Base-by-base conservation (phyloP, 2,113 vertebrate species). In the Galbula dea region DNA sequence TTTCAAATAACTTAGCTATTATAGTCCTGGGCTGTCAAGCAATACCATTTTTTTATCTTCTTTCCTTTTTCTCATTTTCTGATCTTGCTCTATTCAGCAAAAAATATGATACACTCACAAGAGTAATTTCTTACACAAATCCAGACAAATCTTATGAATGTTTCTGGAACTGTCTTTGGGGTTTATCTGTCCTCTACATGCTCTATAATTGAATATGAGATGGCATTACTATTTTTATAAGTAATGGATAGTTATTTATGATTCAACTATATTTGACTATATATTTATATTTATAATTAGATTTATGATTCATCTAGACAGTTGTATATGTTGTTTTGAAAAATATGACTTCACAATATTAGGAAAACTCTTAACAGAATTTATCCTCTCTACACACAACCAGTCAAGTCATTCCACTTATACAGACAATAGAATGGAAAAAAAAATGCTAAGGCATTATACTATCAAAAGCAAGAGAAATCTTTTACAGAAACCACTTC, bases 401-500 rank as follows among this genome's bases (percentile, higher is more conserved):
- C 21, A 69, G 10, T 19, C 62, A 92, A 78, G 37, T 41, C 3
- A 57, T 76, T 93, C 34, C 74, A 87, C 49, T 79, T 84, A 65
- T 7, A 63, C 7, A 78, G 21, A 90, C 26, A 59, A 37, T 43
- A 79, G 8, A 21, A 51, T 0, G 1, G 18, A 4, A 12, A 77
- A 83, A 78, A 78, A 88, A 83, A 65, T 21, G 1, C 39, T 69
- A 68, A 12, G 7, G 22, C 39, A 58, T 54, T 81, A 62, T 86
- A 83, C 43, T 75, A 69, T 15, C 19, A 94, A 92, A 90, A 86
- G 30, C 29, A 86, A 86, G 37, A 12, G 82, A 94, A 95, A 88
- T 72, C 7, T 66, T 48, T 67, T 88, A 19, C 6, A 74, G 36
- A 89, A 95, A 20, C 26, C 59, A 49, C 19, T 85, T 87, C 32